Conservation (phyloP, 2,888 invertebrate species). For the Panzeria rudis region DNA sequence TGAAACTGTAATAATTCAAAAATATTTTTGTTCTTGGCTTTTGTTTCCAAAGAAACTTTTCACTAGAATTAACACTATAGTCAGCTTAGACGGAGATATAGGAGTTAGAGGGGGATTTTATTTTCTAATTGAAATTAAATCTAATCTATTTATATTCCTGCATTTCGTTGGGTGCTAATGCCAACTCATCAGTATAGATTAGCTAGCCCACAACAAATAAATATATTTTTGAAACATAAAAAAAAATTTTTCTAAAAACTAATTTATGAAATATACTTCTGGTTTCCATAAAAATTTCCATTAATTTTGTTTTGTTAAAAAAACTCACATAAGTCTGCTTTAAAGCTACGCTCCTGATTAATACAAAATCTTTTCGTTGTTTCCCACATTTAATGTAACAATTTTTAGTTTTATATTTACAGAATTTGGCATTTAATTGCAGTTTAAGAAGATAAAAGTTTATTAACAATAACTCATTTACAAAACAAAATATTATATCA, state of each 20-base stretch:
- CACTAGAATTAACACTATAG: not conserved
- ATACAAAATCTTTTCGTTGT: not conserved
- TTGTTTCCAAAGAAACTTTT: slow-evolving; percentile 12
- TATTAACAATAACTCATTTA: slow-evolving; percentile 70
- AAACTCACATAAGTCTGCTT: not conserved
- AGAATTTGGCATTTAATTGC: slow-evolving; percentile 61
- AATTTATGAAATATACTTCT: too few relatives aligned
- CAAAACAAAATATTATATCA: slow-evolving; percentile 59
- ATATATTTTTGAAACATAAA: too few relatives aligned
- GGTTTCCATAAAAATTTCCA: too few relatives aligned
- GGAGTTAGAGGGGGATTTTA: not conserved
- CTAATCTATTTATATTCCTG: too few relatives aligned
- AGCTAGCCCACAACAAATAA: too few relatives aligned
- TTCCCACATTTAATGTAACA: slow-evolving; percentile 49
- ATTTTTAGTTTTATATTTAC: slow-evolving; percentile 57
- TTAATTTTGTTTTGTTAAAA: too few relatives aligned
- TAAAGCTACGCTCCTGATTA: slow-evolving; percentile 13
- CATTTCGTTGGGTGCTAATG: too few relatives aligned
- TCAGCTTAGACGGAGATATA: not conserved
- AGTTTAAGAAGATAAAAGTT: slow-evolving; percentile 67
- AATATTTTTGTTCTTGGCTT: slow-evolving; percentile 36
- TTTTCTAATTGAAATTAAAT: not conserved
- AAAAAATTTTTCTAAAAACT: too few relatives aligned
- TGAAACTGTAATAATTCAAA: slow-evolving; percentile 59
- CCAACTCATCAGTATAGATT: too few relatives aligned